A percentile compares a stretch with the other conserved stretches of the same genome.
Conservation (phyloP, 2,113 vertebrate species). For the Haplochromis vanheusdeni region DNA sequence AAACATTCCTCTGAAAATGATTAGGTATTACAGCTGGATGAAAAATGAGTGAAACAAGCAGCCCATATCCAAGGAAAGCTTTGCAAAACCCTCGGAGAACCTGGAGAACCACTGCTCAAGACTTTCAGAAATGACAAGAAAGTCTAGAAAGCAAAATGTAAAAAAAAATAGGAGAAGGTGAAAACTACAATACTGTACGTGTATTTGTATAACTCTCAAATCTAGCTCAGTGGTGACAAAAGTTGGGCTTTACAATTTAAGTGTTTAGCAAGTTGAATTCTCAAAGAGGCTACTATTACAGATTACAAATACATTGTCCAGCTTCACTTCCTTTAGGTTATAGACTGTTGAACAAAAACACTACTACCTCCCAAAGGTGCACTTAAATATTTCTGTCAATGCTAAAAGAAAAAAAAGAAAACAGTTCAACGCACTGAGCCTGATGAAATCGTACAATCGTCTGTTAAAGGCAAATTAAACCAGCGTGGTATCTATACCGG, state of each 20-base stretch:
- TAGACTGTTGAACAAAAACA: background rate
- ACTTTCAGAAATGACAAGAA: background rate
- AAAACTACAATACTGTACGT: background rate
- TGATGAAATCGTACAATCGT: background rate
- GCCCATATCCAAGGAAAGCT: background rate
- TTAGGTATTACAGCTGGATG: background rate
- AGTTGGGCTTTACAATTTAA: background rate
- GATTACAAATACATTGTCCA: background rate
- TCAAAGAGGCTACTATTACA: background rate
- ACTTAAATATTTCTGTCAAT: background rate
- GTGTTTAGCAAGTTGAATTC: background rate
- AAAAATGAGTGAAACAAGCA: background rate
- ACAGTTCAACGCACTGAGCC: background rate
- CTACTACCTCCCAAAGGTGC: background rate
- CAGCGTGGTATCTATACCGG: background rate
- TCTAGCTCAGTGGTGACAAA: background rate
- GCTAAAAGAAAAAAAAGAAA: background rate
- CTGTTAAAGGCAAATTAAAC: background rate
- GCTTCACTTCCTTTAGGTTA: background rate
- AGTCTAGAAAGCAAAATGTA: background rate
- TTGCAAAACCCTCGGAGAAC: background rate
- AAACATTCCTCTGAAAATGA: background rate
- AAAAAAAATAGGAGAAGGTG: background rate
- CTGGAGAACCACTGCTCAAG: background rate
- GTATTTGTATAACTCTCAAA: background rate